These are phyloP conservation scores for Andricus curvator DNA, from an alignment of 2,888 invertebrate species.

Conservation along the genomic window DNA sequence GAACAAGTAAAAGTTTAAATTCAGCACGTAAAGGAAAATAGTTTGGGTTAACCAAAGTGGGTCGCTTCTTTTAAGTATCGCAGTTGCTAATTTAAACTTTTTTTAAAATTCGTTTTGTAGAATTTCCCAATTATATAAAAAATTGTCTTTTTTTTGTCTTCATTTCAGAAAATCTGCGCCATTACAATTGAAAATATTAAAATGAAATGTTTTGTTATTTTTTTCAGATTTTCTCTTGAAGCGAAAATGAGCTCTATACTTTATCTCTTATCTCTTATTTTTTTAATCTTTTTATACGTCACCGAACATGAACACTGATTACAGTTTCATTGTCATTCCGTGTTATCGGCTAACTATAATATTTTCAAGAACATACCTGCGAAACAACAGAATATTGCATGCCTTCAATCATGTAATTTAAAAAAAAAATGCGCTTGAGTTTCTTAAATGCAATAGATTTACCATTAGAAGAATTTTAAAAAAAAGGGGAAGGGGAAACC, in stretches of 20 bases:
- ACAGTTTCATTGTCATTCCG: slow-evolving; percentile 15
- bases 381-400: neutral
- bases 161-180: neutral
- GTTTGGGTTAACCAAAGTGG: too few species aligned
- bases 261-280: slow-evolving; percentile 29
- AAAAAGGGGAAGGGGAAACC: too few species aligned
- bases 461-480: too few species aligned
- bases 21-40: too few species aligned
- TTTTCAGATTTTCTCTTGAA: neutral
- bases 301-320: slow-evolving; percentile 12
- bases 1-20: too few species aligned
- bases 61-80: too few species aligned
- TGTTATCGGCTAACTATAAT: slow-evolving; percentile 12
- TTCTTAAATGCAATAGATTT: too few species aligned
- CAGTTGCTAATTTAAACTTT: too few species aligned
- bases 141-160: too few species aligned
- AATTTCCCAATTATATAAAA: too few species aligned
- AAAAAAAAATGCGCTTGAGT: neutral
- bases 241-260: neutral
- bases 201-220: neutral
- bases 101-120: too few species aligned
- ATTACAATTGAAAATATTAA: neutral
- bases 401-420: neutral
- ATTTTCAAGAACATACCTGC: neutral
- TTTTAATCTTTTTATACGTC: slow-evolving; percentile 33